A percentile compares a stretch with the other conserved stretches of the same genome.
These are phyloP conservation scores for Listrodromus nycthemerus DNA, from an alignment of 2,888 invertebrate genomes.

Conservation along the genomic window DNA sequence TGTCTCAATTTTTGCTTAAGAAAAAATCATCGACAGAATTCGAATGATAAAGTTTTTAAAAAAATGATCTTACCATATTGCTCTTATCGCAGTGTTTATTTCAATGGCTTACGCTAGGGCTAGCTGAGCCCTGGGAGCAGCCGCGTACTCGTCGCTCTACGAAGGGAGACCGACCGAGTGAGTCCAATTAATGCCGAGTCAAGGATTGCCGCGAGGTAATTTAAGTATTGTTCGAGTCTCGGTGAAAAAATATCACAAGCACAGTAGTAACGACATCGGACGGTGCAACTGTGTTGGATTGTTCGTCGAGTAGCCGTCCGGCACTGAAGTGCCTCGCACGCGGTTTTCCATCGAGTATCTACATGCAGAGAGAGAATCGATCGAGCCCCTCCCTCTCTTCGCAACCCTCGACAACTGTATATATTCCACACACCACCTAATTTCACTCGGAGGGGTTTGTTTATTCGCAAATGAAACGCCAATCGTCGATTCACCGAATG, in stretches of 20 bases:
- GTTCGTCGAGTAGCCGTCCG: not conserved
- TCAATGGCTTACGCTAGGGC: not conserved
- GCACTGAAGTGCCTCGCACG: not conserved
- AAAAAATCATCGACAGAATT: too few relatives aligned
- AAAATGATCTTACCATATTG: not conserved
- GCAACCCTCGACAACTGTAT: not conserved
- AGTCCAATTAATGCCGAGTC: slow-evolving; percentile 61
- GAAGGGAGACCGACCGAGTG: slow-evolving; percentile 3
- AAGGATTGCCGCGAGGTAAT: slow-evolving; percentile 53
- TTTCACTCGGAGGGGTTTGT: slow-evolving; percentile 58
- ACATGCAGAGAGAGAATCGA: not conserved
- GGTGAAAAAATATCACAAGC: not conserved
- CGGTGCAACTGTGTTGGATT: not conserved
- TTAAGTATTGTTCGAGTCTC: slow-evolving; percentile 55
- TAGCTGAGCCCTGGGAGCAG: not conserved
- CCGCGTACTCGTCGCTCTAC: not conserved
- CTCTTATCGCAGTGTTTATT: not conserved
- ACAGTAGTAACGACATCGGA: slow-evolving; percentile 3
- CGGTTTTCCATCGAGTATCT: slow-evolving; percentile 2
- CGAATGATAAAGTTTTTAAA: not conserved
- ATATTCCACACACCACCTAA: slow-evolving; percentile 12
- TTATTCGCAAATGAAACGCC: slow-evolving; percentile 55
- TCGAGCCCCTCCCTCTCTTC: not conserved
- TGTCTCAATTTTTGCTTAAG: not conserved
- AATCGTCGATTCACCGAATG: slow-evolving; percentile 48